Evolutionary conservation across 2,113 vertebrate species (phyloP), one percentile per base, ranked within the genome.

Genomic region (Pachyramphus minor): DNA sequence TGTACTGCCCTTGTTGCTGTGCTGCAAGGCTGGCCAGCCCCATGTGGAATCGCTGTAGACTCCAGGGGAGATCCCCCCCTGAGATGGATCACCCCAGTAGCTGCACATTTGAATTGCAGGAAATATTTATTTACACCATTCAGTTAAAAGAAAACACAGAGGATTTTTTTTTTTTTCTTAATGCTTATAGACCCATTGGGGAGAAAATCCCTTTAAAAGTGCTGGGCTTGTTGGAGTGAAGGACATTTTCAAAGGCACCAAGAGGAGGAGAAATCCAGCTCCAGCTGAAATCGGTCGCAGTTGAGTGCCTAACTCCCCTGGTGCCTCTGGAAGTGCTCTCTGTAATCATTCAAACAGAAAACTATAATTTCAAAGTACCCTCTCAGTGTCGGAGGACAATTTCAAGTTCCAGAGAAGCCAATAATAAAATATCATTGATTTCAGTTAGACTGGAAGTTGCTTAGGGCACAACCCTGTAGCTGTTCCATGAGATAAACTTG

Each of bases 1-100:
- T 99, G 98, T 98, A 87, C 92, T 93, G 78, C 82, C 89, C 95
- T 33, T 33, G 72, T 88, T 72, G 41, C 87, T 56, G 4, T 68
- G 93, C 66, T 11, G 5, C 24, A 18, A 45, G 56, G 27, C 66
- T 52, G 3, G 53, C 50, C 69, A n/a, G 49, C 37, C 52, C 42
- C 56, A 0, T 2, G 11, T 47, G 74, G 52, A 66, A 63, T 28
- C 21, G 3, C 33, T 52, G 28, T 8, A 63, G n/a, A 74, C 3
- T 28, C 41, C 59, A 14, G 14, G 11, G 33, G 72, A 81, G 17
- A 35, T 74, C 71, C 33, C 53, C 5, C 22, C 11, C 33, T 44
- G 59, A 27, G 76, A 12, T 60, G 22, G 11, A 22, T 45, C 39
- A 33, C 3, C 31, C 41, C 2, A 0, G 19, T 39, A 90, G 49